Evolutionary conservation across 2,797 vertebrate genomes (phyloP), one percentile per base, ranked within the genome.

Genomic region (Tachyglossus aculeatus): DNA sequence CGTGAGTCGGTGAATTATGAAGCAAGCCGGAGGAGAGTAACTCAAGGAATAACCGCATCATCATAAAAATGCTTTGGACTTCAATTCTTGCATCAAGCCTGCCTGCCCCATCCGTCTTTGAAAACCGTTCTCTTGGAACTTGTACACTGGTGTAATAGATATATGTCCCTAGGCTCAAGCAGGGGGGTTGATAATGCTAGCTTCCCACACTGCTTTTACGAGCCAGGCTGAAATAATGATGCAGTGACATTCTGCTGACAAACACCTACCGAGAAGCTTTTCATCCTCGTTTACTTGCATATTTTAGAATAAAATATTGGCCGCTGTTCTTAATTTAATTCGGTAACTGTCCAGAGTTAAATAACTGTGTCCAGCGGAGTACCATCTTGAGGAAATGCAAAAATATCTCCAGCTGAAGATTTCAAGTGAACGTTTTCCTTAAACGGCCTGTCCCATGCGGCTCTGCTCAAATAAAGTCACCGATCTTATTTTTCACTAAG

Each of bases 271-370:
- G 45, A 65, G 66, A 6, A 57, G 13, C 5, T 67, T 58, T 9
- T 43, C 38, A 60, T 57, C 12, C 34, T 45, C 45, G 19, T 43
- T 64, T 63, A 66, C 53, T 60, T 57, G n/a, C 22, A 60, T 71
- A 55, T 31, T 48, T 76, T n/a, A n/a, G 44, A 64, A 43, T 60
- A 67, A n/a, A n/a, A 38, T 71, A 11, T 7, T 44, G 55, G n/a
- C 31, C 50, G 12, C 4, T 41, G 4, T 45, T 19, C 69, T 18
- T 55, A 14, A 39, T 36, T 37, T 69, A n/a, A 66, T 31, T 68
- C 4, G 27, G 47, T 66, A 71, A 50, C 18, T 57, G 2, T 5
- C 31, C 22, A 2, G 64, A 65, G 5, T 55, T 60, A 67, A 74
- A 52, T 48, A 55, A 48, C 43, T 48, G 2, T 44, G 15, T 47